Percentiles rank a stretch among this genome's conserved stretches.
These are phyloP conservation scores for Salticus scenicus DNA, from an alignment of 2,888 invertebrate species.

Conservation along the genomic window DNA sequence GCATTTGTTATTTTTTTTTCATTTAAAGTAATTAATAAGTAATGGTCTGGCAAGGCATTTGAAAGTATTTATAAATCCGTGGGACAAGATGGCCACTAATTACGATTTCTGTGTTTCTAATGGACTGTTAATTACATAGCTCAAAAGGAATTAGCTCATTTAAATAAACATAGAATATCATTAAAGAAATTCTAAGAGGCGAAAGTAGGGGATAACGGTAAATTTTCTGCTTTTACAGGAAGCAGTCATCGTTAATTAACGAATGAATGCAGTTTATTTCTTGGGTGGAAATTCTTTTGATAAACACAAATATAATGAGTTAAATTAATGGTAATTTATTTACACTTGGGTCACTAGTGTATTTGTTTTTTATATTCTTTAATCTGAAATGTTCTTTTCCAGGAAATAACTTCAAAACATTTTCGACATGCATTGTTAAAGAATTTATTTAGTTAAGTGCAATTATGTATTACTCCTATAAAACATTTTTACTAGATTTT, in stretches of 20 bases:
- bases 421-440: too few relatives aligned
- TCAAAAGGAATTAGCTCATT: slow-evolving; percentile 14
- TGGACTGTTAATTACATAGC: slow-evolving; percentile 5
- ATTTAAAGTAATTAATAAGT: not conserved
- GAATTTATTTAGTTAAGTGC: too few relatives aligned
- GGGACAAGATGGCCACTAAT: slow-evolving; percentile 1
- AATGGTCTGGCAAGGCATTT: not conserved
- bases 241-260: not conserved
- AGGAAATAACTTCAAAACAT: too few relatives aligned
- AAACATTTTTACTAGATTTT: too few relatives aligned
- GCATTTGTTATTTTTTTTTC: not conserved
- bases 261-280: slow-evolving; percentile 14
- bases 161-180: not conserved
- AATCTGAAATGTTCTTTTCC: too few relatives aligned
- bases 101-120: not conserved
- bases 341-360: too few relatives aligned
- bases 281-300: slow-evolving; percentile 62
- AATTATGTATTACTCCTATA: too few relatives aligned
- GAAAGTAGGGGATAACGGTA: not conserved
- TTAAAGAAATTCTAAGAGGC: slow-evolving; percentile 7
- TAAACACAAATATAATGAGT: too few relatives aligned
- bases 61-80: not conserved
- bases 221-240: not conserved
- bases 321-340: too few relatives aligned
- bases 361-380: too few relatives aligned